These are phyloP conservation scores for Dasypogon diadema DNA, from an alignment of 2,888 invertebrate genomes.

Conservation along the genomic window DNA sequence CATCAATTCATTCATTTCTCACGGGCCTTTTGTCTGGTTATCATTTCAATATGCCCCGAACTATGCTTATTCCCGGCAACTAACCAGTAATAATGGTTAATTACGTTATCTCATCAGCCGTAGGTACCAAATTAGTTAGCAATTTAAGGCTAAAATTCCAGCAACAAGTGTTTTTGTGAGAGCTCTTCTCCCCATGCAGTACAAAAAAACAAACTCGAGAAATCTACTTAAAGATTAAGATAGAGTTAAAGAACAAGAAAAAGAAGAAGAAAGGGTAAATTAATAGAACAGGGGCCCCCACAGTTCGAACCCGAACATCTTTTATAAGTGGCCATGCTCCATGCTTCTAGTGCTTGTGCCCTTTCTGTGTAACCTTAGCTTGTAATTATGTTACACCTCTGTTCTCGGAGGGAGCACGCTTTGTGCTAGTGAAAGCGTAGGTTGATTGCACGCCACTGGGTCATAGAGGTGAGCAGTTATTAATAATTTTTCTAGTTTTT, in stretches of 20 bases:
- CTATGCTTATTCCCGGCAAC: neutral
- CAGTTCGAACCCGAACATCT: neutral
- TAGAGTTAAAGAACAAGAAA: too few relatives aligned
- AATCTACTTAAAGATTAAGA: too few relatives aligned
- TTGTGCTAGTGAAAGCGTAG: neutral
- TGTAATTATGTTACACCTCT: neutral
- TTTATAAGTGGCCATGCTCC: neutral
- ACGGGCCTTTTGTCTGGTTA: neutral
- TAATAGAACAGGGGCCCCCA: conserved; percentile 2
- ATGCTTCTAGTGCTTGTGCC: neutral
- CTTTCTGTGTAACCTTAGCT: too few relatives aligned
- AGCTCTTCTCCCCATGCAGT: too few relatives aligned
- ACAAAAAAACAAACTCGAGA: too few relatives aligned
- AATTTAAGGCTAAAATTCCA: neutral
- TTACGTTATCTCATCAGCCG: conserved; percentile 22
- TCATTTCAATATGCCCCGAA: neutral
- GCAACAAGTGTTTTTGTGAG: too few relatives aligned
- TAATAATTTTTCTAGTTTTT: neutral
- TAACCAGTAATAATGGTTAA: conserved; percentile 16
- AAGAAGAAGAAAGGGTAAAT: neutral
- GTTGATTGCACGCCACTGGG: neutral
- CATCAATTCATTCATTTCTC: too few relatives aligned
- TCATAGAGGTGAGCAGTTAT: conserved; percentile 1
- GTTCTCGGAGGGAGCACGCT: neutral
- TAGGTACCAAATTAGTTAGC: conserved; percentile 11